These are phyloP conservation scores for Myzus persicae DNA, from an alignment of 1,140 invertebrate species.

Conservation along the genomic window DNA sequence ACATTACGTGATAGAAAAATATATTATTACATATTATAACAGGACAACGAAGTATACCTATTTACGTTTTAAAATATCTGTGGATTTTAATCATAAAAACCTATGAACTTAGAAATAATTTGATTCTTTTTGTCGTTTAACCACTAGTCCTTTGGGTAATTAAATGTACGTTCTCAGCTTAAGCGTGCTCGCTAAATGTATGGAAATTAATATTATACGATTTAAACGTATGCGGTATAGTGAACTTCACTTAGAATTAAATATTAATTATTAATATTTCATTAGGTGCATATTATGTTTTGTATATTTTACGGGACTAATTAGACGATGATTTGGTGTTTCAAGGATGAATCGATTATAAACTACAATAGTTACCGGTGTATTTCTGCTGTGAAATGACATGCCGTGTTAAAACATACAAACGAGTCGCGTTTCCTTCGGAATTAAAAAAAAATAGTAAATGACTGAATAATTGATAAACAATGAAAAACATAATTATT, in stretches of 20 bases:
- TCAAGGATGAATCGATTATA: constrained; percentile 16
- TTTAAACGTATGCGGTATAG: background rate
- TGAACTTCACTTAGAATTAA: background rate
- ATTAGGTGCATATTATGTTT: background rate
- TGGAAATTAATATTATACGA: background rate
- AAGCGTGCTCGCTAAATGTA: background rate
- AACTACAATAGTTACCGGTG: background rate
- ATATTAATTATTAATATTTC: background rate
- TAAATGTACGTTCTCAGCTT: too few species aligned
- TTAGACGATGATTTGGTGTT: constrained; percentile 19
- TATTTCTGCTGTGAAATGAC: background rate
- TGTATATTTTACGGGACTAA: background rate
- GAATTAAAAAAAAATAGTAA: background rate
- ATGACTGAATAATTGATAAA: background rate
- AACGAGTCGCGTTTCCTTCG: background rate
- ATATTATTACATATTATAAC: too few species aligned
- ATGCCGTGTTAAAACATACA: background rate
- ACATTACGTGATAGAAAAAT: background rate
- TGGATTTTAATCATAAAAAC: background rate
- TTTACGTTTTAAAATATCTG: background rate
- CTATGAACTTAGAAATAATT: background rate
- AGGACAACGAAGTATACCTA: background rate
- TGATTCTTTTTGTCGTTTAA: background rate
- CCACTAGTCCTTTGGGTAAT: too few species aligned
- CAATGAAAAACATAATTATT: background rate